Evolutionary conservation across 2,888 invertebrate genomes (phyloP).

Genomic region (Netelia fuscicornis): DNA sequence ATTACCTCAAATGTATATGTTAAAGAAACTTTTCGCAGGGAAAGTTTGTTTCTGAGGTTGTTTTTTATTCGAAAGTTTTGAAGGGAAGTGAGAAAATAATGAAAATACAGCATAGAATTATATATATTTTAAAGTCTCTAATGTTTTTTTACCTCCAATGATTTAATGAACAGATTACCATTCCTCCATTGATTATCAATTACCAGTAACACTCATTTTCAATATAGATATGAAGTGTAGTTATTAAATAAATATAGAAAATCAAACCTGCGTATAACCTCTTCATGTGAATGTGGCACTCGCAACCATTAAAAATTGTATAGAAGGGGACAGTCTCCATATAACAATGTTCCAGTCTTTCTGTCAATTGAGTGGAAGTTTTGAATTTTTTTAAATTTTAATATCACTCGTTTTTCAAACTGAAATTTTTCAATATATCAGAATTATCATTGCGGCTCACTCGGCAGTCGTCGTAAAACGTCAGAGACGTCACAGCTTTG

Average conservation of each 20-base stretch:
- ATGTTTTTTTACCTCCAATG: neutral
- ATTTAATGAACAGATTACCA: neutral
- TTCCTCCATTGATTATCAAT: neutral
- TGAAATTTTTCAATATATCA: neutral
- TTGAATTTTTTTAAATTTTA: neutral
- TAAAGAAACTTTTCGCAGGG: too few species aligned
- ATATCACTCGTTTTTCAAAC: neutral
- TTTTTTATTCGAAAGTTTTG: too few species aligned
- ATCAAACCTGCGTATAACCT: slow-evolving; percentile 18
- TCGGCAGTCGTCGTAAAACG: neutral
- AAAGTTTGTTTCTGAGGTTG: too few species aligned
- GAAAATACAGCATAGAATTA: neutral
- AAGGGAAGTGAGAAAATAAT: neutral
- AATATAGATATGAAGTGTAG: neutral
- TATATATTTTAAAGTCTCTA: neutral
- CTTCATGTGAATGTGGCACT: neutral
- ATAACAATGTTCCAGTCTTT: neutral
- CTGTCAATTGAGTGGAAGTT: neutral
- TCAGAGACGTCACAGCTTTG: slow-evolving; percentile 42
- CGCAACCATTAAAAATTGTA: neutral
- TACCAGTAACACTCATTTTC: neutral
- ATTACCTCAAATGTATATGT: too few species aligned
- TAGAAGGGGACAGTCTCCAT: slow-evolving; percentile 11
- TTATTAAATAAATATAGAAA: slow-evolving; percentile 12
- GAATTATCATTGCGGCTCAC: neutral